These are phyloP conservation scores for Epinephelus fuscoguttatus DNA, from an alignment of 2,113 vertebrate genomes.

Conservation along the genomic window DNA sequence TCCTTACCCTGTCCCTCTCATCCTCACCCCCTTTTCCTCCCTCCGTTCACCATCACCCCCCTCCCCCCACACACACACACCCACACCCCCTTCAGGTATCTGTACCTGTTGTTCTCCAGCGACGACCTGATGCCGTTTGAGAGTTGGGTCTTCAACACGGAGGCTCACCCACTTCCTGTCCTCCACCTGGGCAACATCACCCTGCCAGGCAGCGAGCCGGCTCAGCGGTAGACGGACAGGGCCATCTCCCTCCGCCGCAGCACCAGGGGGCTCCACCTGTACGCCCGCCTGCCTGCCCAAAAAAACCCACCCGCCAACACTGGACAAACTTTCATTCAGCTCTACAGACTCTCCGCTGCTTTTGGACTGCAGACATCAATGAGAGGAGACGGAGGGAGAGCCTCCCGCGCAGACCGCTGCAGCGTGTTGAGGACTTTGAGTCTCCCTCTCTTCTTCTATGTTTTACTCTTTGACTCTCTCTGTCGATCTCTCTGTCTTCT, in stretches of 20 bases:
- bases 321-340: conserved; percentile 59
- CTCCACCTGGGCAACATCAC: conserved; percentile 96
- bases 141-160: conserved; percentile 98
- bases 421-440: conserved; percentile 16
- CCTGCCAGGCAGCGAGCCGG: conserved; percentile 91
- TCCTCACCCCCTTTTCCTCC: background rate
- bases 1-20: background rate
- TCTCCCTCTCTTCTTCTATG: conserved; percentile 31
- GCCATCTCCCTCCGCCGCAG: background rate
- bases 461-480: conserved; percentile 44
- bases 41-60: background rate
- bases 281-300: background rate
- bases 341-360: conserved; percentile 49
- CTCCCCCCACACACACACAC: background rate
- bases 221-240: conserved; percentile 87
- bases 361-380: conserved; percentile 42
- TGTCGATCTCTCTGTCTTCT: conserved; percentile 44
- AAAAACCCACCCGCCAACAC: conserved; percentile 49
- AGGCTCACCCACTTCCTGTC: conserved; percentile 96
- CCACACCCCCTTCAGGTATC: conserved; percentile 86
- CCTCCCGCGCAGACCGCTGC: conserved; percentile 8
- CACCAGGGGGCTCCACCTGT: conserved; percentile 41
- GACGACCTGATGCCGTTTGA: conserved; percentile 97
- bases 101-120: conserved; percentile 97
- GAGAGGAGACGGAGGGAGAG: conserved; percentile 17